phyloP scores from a whole-genome alignment of 37 sponge, comb jelly and placozoan genomes.

The Cliona cf. orientalis region DNA sequence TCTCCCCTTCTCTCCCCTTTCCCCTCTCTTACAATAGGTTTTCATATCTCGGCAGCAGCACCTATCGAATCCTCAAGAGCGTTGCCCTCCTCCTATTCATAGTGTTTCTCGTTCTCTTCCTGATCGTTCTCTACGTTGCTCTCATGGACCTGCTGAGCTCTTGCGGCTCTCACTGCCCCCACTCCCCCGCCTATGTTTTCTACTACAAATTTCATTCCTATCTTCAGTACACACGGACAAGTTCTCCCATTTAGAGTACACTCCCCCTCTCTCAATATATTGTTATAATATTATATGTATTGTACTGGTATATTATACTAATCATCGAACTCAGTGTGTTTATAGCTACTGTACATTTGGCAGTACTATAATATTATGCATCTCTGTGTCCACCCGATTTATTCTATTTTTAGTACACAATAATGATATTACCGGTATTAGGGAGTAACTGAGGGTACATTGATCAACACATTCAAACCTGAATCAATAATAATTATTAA shows the following conservation, averaged over 20 bases:
- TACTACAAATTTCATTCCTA: slow-evolving; percentile 10
- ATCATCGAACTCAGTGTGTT: neutral
- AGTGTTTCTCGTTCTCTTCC: slow-evolving; percentile 8
- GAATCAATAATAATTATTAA: too few species aligned
- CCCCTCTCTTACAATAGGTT: too few species aligned
- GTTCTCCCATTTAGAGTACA: neutral
- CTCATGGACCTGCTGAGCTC: neutral
- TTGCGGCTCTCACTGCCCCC: slow-evolving; percentile 26
- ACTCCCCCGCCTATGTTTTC: slow-evolving; percentile 30
- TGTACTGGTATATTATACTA: neutral
- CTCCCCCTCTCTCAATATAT: neutral
- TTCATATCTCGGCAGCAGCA: too few species aligned
- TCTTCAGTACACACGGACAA: slow-evolving; percentile 7
- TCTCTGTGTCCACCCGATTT: too few species aligned
- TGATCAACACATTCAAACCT: too few species aligned
- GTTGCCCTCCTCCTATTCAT: slow-evolving; percentile 8
- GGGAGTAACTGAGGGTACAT: too few species aligned
- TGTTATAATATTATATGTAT: neutral
- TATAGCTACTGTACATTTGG: neutral
- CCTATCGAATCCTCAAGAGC: slow-evolving; percentile 17
- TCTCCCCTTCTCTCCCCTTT: neutral
- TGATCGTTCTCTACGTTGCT: slow-evolving; percentile 10
- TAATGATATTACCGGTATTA: too few species aligned
- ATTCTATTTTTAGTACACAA: too few species aligned
- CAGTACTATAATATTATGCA: too few species aligned